A percentile compares a stretch with the other conserved stretches of the same genome.
These are phyloP conservation scores for Ahaetulla prasina DNA, from an alignment of 2,113 vertebrate genomes.

Conservation along the genomic window DNA sequence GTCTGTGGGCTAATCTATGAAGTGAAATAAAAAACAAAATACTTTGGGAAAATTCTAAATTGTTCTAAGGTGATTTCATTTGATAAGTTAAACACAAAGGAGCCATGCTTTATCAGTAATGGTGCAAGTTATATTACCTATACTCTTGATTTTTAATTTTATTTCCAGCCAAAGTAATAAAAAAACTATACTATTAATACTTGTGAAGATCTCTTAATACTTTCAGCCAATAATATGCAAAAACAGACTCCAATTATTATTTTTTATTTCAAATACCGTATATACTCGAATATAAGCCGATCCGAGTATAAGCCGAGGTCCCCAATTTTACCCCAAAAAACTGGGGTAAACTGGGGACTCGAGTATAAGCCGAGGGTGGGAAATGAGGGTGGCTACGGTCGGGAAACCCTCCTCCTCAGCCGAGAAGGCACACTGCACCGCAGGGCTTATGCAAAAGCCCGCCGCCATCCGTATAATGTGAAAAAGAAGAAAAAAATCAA, in stretches of 20 bases:
- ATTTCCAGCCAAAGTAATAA: background rate
- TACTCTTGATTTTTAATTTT: background rate
- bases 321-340: too few relatives aligned
- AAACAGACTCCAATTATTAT: background rate
- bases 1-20: background rate
- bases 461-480: too few relatives aligned
- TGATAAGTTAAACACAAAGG: slow-evolving; percentile 8
- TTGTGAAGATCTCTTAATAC: background rate
- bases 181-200: background rate
- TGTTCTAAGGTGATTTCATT: background rate
- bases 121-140: background rate
- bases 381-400: too few relatives aligned
- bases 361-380: too few relatives aligned
- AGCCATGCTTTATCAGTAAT: background rate
- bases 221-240: background rate
- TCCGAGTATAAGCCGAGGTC: too few relatives aligned
- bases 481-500: too few relatives aligned
- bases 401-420: too few relatives aligned
- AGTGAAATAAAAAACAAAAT: background rate
- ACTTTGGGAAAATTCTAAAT: background rate
- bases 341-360: too few relatives aligned
- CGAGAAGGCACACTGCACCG: too few relatives aligned
- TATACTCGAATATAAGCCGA: too few relatives aligned
- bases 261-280: background rate
- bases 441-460: too few relatives aligned